A percentile compares a stretch with the other conserved stretches of the same genome.
Conservation (phyloP, 2,113 vertebrate species). For the Clarias batrachus region DNA sequence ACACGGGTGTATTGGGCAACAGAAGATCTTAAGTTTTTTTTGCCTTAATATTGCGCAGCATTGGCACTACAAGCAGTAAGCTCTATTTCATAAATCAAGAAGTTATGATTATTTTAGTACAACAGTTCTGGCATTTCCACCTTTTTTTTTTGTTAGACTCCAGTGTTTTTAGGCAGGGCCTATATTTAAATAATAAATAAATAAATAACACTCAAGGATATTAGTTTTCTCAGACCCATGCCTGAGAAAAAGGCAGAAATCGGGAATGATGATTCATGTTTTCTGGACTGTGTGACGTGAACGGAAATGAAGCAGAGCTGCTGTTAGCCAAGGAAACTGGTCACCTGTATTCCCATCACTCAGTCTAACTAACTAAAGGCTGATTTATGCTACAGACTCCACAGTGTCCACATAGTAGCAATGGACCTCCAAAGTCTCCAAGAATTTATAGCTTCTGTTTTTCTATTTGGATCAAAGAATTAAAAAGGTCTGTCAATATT, state of each 20-base stretch:
- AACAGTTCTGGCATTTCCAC: neutral
- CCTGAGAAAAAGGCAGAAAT: neutral
- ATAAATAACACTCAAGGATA: neutral
- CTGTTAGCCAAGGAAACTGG: neutral
- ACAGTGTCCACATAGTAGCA: too few species aligned
- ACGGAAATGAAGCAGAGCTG: neutral
- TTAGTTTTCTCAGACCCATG: neutral
- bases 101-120: neutral
- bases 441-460: too few species aligned
- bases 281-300: neutral
- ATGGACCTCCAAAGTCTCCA: too few species aligned
- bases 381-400: too few species aligned
- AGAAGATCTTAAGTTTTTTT: neutral
- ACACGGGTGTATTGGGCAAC: neutral
- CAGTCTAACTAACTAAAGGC: neutral
- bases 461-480: too few species aligned
- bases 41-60: neutral
- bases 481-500: too few species aligned
- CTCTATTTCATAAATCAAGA: neutral
- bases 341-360: neutral
- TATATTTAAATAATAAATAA: neutral
- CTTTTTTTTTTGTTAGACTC: neutral
- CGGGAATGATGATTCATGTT: neutral
- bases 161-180: neutral
- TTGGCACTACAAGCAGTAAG: neutral